phyloP scores from a whole-genome alignment of 2,113 vertebrate genomes.

The Puffinus mauretanicus region DNA sequence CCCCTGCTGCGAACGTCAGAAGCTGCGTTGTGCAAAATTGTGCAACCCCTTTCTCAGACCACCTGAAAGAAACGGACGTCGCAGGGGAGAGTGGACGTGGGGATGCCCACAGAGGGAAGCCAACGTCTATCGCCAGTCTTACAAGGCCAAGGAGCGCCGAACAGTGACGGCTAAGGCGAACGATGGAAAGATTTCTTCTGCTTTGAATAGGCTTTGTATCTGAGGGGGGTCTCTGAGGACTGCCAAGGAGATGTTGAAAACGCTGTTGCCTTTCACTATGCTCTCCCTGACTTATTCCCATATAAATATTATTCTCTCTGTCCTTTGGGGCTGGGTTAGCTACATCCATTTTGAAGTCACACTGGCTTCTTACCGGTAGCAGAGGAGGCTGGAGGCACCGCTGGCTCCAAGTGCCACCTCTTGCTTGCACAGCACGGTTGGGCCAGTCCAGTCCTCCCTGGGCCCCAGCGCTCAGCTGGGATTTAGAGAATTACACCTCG shows the following conservation, averaged over 20 bases:
- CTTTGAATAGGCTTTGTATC: too few species aligned
- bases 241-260: background rate
- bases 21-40: background rate
- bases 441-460: background rate
- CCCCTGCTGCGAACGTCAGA: background rate
- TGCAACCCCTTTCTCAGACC: background rate
- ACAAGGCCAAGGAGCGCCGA: rapidly evolving
- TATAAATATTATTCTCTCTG: background rate
- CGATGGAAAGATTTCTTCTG: background rate
- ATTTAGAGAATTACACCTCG: background rate
- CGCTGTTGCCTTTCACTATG: rapidly evolving
- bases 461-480: background rate
- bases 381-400: background rate
- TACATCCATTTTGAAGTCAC: background rate
- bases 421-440: background rate
- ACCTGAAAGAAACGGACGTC: rapidly evolving
- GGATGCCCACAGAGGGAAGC: background rate
- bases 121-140: background rate
- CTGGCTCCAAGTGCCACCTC: too few species aligned
- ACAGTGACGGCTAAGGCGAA: background rate
- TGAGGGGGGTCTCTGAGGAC: background rate
- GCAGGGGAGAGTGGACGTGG: rapidly evolving
- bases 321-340: background rate
- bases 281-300: background rate
- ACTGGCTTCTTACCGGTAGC: rapidly evolving